Conservation (phyloP, 2,797 vertebrate species). For the Phoebastria nigripes region DNA sequence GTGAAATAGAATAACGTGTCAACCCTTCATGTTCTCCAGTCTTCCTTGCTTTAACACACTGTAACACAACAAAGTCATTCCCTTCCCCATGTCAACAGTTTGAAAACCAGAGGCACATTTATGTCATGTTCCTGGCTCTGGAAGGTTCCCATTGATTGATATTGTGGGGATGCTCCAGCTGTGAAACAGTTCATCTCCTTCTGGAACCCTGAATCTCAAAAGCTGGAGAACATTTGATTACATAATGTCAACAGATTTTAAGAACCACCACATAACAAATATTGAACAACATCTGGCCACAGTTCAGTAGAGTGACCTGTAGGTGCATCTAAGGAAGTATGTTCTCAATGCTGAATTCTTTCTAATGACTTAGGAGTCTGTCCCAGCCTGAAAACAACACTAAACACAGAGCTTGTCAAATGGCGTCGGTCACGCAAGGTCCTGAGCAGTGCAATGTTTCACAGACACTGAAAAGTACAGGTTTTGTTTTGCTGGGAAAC, state of each 20-base stretch:
- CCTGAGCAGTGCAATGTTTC: neutral
- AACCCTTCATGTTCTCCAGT: neutral
- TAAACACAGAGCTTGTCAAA: rapidly evolving
- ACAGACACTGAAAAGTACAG: neutral
- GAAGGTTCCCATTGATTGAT: neutral
- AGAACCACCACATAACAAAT: neutral
- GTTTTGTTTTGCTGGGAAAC: neutral
- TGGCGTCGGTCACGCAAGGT: rapidly evolving
- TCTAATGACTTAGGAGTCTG: neutral
- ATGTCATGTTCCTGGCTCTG: neutral
- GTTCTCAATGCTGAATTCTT: neutral
- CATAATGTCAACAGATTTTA: neutral
- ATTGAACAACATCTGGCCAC: neutral
- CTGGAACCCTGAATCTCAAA: neutral
- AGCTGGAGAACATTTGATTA: neutral
- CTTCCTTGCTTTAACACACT: neutral
- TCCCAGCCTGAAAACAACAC: neutral
- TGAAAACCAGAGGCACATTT: neutral
- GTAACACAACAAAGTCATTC: neutral
- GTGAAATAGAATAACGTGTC: neutral
- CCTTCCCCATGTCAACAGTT: neutral
- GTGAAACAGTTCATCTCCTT: neutral
- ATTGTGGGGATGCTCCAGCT: neutral
- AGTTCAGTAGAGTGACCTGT: neutral
- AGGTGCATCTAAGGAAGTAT: neutral